phyloP scores from a whole-genome alignment of 2,113 vertebrate species.

The Octodon degus region DNA sequence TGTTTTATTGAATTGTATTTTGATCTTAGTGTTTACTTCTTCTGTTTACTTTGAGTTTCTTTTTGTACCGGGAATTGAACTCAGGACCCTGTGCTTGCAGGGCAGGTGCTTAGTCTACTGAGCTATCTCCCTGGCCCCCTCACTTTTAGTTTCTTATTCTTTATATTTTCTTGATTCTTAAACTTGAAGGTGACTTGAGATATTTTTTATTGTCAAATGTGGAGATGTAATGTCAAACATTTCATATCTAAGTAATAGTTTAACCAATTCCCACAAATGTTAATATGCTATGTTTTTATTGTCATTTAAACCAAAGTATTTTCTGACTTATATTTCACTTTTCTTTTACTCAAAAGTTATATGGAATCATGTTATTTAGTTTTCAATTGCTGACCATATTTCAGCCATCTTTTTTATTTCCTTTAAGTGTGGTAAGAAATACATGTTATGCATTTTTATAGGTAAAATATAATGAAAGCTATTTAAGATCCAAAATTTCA shows the following conservation, averaged over 20 bases:
- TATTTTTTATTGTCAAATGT: background rate
- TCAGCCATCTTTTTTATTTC: background rate
- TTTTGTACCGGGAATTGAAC: too few relatives aligned
- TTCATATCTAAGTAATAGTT: background rate
- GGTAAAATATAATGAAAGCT: background rate
- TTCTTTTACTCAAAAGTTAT: background rate
- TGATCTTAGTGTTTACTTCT: background rate
- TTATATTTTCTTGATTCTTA: background rate
- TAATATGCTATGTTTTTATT: background rate
- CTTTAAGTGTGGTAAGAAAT: background rate
- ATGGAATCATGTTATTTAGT: background rate
- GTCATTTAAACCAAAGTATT: background rate
- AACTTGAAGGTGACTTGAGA: background rate
- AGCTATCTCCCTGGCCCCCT: too few relatives aligned
- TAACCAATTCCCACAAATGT: background rate
- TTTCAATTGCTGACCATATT: background rate
- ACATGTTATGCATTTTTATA: background rate
- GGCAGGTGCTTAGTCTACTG: too few relatives aligned
- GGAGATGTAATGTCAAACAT: background rate
- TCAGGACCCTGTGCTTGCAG: too few relatives aligned
- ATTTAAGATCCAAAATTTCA: background rate
- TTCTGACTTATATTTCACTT: background rate
- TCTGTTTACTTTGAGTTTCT: background rate
- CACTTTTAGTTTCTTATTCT: background rate
- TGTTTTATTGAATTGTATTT: background rate